Evolutionary conservation across 2,797 vertebrate species (phyloP).

Genomic region (Rhinoraja longicauda): DNA sequence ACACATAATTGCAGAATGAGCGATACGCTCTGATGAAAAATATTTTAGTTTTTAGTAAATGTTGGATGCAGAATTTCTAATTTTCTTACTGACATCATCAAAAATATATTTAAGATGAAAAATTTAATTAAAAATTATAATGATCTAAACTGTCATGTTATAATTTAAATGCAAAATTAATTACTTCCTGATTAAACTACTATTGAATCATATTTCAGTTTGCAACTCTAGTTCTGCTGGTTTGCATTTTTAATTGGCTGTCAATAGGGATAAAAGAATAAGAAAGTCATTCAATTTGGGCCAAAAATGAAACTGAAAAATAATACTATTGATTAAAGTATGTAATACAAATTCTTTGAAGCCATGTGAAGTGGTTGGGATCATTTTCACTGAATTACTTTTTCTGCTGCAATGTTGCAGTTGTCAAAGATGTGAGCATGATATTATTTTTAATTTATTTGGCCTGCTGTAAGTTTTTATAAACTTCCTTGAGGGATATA

Average conservation of each 20-base stretch:
- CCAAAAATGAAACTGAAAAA: not conserved
- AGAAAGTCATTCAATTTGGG: not conserved
- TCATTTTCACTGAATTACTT: not conserved
- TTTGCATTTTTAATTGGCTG: not conserved
- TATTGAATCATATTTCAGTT: not conserved
- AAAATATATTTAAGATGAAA: slow-evolving; percentile 1
- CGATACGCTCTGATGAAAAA: not conserved
- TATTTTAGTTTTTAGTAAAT: not conserved
- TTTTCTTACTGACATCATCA: not conserved
- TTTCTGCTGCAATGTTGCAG: not conserved
- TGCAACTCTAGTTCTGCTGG: too few species aligned
- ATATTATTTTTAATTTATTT: not conserved
- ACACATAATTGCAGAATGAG: not conserved
- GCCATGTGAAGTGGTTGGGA: not conserved
- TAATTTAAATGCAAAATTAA: not conserved
- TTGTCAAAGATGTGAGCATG: not conserved
- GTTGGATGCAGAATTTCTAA: not conserved
- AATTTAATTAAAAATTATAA: not conserved
- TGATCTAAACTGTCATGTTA: not conserved
- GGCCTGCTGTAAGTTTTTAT: not conserved
- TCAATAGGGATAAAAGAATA: not conserved
- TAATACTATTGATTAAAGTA: not conserved
- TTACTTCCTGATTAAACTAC: not conserved
- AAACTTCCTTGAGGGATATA: not conserved
- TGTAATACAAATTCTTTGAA: not conserved